Evolutionary conservation across 2,888 invertebrate species (phyloP).

Genomic region (Heterodera filipjevi): DNA sequence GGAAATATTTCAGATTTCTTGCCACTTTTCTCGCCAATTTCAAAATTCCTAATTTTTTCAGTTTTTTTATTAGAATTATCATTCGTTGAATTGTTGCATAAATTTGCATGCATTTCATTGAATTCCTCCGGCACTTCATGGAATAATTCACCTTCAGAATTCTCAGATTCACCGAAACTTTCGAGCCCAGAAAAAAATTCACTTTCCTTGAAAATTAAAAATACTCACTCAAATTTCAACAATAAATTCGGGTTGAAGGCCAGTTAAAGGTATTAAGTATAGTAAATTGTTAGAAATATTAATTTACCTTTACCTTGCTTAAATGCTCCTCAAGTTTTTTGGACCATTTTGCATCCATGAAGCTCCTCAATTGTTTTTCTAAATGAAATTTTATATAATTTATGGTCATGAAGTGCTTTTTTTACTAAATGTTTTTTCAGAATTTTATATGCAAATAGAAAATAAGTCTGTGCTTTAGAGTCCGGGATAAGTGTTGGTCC

Average conservation of each 20-base stretch:
- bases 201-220: background rate
- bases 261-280: too few species aligned
- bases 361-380: background rate
- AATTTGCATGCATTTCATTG: background rate
- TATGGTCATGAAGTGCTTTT: background rate
- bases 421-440: too few species aligned
- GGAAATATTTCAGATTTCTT: background rate
- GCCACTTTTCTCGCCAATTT: background rate
- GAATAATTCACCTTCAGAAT: background rate
- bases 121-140: background rate
- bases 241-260: too few species aligned
- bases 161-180: background rate
- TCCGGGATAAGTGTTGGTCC: too few species aligned
- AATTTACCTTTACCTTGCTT: too few species aligned
- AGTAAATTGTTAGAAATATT: too few species aligned
- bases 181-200: background rate
- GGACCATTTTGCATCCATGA: too few species aligned
- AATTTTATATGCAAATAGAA: too few species aligned
- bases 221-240: too few species aligned
- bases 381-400: background rate
- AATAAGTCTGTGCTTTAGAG: too few species aligned
- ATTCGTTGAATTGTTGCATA: too few species aligned
- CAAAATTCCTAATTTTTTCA: background rate
- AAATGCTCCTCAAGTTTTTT: too few species aligned
- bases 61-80: background rate